These are phyloP conservation scores for Bursaphelenchus mucronatus DNA, from an alignment of 1,140 invertebrate species.

Conservation along the genomic window DNA sequence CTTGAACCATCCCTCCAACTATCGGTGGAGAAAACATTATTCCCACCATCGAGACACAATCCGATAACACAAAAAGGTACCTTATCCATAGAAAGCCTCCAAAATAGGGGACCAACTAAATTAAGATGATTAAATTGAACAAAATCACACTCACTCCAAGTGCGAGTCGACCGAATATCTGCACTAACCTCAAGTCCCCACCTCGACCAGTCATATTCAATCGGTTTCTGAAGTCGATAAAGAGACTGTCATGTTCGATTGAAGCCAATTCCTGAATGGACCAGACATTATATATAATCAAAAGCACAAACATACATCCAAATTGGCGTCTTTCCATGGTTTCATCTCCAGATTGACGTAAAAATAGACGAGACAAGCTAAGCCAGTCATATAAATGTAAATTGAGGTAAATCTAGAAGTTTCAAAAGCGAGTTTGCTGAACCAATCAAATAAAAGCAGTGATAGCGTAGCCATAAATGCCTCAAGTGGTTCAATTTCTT, in stretches of 20 bases:
- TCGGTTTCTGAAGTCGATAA: conserved; percentile 5
- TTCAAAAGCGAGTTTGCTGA: too few relatives aligned
- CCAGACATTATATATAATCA: background rate
- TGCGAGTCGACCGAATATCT: background rate
- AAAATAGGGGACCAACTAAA: conserved; percentile 13
- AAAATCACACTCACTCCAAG: conserved; percentile 14
- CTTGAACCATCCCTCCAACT: conserved; percentile 9
- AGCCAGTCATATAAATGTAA: too few relatives aligned
- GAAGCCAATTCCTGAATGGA: conserved; percentile 1
- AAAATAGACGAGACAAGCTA: background rate
- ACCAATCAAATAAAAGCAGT: background rate
- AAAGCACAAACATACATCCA: conserved; percentile 5
- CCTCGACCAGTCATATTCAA: conserved; percentile 12
- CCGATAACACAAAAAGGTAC: background rate
- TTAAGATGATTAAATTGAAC: background rate
- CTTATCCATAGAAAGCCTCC: background rate
- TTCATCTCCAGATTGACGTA: background rate
- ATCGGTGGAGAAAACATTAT: background rate
- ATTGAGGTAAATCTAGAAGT: too few relatives aligned
- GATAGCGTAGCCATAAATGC: background rate
- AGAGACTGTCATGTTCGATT: conserved; percentile 11
- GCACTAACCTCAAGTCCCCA: background rate
- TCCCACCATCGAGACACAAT: background rate
- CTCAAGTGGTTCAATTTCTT: background rate
- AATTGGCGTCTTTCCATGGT: conserved; percentile 12